Base-by-base conservation (phyloP, 2,113 vertebrate genomes). In the Aptenodytes forsteri region DNA sequence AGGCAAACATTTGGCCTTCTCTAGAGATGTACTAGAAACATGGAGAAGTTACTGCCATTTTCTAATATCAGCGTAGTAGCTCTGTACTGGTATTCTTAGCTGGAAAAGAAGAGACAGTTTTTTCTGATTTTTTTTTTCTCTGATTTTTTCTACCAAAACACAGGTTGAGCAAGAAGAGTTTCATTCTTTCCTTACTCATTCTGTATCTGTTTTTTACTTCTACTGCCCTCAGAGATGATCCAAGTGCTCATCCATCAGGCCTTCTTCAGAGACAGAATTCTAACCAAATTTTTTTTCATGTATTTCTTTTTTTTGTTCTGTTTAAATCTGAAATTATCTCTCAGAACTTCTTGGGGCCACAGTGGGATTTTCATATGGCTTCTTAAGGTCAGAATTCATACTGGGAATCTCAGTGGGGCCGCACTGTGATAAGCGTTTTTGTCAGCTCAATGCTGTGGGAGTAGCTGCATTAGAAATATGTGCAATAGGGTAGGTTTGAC, bases 401-500 rank as follows among this genome's bases (percentile, higher is more conserved):
- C 6, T n/a, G 59, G 18, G 46, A 90, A 70, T 85, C 75, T 94
- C 84, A 77, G 47, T 75, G 58, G 50, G 66, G n/a, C 26, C 0
- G 0, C 30, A 22, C 23, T 47, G 27, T 36, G 58, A 47, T 64
- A 93, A 88, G 26, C 1, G 0, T 58, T 88, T 95, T 87, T 97
- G 59, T 91, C 89, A 94, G 54, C 70, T 65, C 70, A 47, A 0
- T 73, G 59, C 62, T 93, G 92, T 93, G 69, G 91, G 87, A 83
- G 93, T 96, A 91, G n/a, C 62, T 88, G 50, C 87, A 40, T 91
- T 88, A 94, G 71, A 94, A 97, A 96, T 73, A 77, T 21, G 46
- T 90, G 80, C 78, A 94, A 83, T 88, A 86, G 40, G 32, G 66
- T 77, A 76, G 49, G 62, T 58, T 90, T 94, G 89, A 93, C 82